Evolutionary conservation across 2,888 invertebrate species (phyloP), one percentile per base, ranked within the genome.

Genomic region (Strigamia maritima): DNA sequence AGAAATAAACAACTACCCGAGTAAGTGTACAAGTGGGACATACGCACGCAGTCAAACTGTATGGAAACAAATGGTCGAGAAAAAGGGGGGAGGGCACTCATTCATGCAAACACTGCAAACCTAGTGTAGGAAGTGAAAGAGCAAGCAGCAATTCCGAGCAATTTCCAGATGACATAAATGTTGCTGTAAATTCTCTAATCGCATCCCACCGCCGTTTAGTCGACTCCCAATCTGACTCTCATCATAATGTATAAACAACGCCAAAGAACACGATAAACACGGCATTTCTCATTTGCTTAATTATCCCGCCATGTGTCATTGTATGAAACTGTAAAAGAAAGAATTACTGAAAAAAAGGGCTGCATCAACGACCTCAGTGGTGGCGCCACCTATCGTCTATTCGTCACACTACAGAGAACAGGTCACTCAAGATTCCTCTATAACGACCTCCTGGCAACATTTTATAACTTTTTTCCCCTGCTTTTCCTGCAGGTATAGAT

Each of bases 261-360:
- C 70, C 70, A 70, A 70, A 70, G 70, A 70, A 70, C 70, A 70
- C 70, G 70, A 70, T 70, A 70, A 70, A 70, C 70, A 70, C 70
- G 70, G 70, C 70, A 70, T 70, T 70, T 75, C 75, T 75, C 38
- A 38, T 75, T 75, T 75, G 35, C 75, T 38, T 75, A 75, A 75
- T 75, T 75, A 40, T 75, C 75, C 75, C 75, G 70, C 75, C 38
- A 40, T 75, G 75, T 40, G 75, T 75, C 38, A 75, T 70, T 70
- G 70, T 70, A 70, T 28, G 14, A 70, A 70, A 70, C 70, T 70
- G 26, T 16, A 14, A 70, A 70, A 70, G 28, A 70, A 70, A 70
- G 28, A 12, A 16, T n/a, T n/a, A 19, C 26, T 0, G 6, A 8
- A 54, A 49, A 54, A 54, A 70, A 28, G 70, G 70, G 70, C 26